These are phyloP conservation scores for Bos indicus DNA, from an alignment of 2,113 vertebrate genomes.

Conservation along the genomic window DNA sequence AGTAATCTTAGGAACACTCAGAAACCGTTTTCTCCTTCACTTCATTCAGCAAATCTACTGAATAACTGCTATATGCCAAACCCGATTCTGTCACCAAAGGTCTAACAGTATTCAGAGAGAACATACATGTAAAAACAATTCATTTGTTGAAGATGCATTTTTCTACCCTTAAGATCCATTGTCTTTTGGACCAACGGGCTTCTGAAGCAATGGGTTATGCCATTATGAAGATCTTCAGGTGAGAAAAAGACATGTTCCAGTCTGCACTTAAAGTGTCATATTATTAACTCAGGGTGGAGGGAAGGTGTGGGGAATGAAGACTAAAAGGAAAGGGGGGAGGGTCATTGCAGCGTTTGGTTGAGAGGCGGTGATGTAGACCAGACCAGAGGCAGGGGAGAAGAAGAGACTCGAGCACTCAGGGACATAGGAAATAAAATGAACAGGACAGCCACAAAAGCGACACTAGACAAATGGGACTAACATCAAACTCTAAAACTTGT, in stretches of 20 bases:
- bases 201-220: background rate
- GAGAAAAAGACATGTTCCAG: background rate
- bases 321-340: background rate
- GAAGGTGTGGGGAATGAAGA: background rate
- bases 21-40: background rate
- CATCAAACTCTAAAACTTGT: background rate
- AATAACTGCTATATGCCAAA: background rate
- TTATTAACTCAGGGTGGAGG: background rate
- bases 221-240: background rate
- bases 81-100: background rate
- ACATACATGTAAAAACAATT: background rate
- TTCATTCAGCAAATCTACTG: background rate
- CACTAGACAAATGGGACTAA: too few relatives aligned
- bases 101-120: background rate
- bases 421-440: background rate
- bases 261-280: background rate
- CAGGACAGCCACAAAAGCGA: background rate
- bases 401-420: background rate
- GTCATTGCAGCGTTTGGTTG: background rate
- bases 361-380: background rate
- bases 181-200: background rate
- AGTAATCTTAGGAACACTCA: background rate
- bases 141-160: background rate
- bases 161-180: background rate
- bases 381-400: background rate